phyloP scores from a whole-genome alignment of 1,140 invertebrate genomes.

The Trigoniulus corallinus region DNA sequence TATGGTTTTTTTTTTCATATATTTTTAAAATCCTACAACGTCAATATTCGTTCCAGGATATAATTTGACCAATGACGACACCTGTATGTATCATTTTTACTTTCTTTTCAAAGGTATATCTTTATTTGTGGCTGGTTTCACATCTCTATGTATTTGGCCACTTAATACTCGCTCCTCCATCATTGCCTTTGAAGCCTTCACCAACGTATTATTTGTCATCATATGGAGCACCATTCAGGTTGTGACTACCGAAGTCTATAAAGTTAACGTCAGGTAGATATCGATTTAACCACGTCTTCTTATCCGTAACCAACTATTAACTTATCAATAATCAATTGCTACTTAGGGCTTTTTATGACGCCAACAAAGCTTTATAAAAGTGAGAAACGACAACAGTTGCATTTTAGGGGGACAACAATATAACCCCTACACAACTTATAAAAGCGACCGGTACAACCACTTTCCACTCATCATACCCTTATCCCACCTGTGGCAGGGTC shows the following conservation, averaged over 20 bases:
- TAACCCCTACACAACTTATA: background rate
- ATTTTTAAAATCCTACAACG: background rate
- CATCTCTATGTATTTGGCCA: constrained; percentile 31
- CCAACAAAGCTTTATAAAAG: background rate
- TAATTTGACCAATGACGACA: too few species aligned
- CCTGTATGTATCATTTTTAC: too few species aligned
- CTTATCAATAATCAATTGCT: background rate
- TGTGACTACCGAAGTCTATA: constrained; percentile 30
- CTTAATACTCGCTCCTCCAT: constrained; percentile 23
- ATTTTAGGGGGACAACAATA: background rate
- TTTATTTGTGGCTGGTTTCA: constrained; percentile 28
- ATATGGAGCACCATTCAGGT: constrained; percentile 34
- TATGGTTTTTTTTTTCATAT: background rate
- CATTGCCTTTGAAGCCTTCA: constrained; percentile 25
- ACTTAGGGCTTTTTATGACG: background rate
- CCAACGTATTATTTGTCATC: constrained; percentile 31
- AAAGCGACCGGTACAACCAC: too few species aligned
- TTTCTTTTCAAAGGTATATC: constrained; percentile 24
- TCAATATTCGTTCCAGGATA: too few species aligned
- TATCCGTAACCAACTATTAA: too few species aligned
- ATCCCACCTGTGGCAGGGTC: too few species aligned
- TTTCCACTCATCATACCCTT: too few species aligned
- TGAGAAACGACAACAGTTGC: background rate
- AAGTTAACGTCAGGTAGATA: constrained; percentile 33
- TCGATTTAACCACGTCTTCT: background rate